phyloP scores from a whole-genome alignment of 2,113 vertebrate genomes.

The Larimichthys crocea region DNA sequence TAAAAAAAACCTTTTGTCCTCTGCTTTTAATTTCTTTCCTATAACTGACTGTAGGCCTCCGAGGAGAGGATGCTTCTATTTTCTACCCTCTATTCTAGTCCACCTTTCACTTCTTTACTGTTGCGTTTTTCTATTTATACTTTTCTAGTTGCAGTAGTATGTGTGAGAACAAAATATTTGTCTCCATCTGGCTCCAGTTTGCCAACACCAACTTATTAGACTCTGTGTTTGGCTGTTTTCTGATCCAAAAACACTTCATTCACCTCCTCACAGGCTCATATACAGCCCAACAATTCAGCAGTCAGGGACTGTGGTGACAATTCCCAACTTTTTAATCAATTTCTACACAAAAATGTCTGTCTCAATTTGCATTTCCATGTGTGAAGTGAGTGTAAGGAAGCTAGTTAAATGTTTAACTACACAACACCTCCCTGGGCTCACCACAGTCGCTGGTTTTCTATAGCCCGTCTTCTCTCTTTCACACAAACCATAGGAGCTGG shows the following conservation, averaged over 20 bases:
- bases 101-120: conserved; percentile 11
- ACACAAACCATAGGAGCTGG: conserved; percentile 35
- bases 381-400: conserved; percentile 17
- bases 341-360: neutral
- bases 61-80: neutral
- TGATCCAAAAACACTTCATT: neutral
- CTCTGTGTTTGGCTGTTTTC: neutral
- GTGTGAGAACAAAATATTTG: conserved; percentile 5
- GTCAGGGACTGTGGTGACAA: neutral
- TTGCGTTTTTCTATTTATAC: conserved; percentile 29
- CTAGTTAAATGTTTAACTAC: conserved; percentile 29
- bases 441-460: conserved; percentile 20
- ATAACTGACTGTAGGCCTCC: neutral
- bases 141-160: conserved; percentile 9
- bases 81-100: neutral
- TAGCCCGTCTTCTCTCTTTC: conserved; percentile 18
- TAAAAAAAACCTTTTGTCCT: neutral
- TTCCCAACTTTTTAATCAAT: conserved; percentile 15
- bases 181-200: conserved; percentile 27
- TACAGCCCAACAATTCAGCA: neutral
- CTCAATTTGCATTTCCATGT: neutral
- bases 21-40: neutral
- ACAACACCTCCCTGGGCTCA: neutral
- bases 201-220: conserved; percentile 6
- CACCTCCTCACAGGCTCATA: neutral